These are phyloP conservation scores for Cecropterus lyciades DNA, from an alignment of 1,140 invertebrate species.

Conservation along the genomic window DNA sequence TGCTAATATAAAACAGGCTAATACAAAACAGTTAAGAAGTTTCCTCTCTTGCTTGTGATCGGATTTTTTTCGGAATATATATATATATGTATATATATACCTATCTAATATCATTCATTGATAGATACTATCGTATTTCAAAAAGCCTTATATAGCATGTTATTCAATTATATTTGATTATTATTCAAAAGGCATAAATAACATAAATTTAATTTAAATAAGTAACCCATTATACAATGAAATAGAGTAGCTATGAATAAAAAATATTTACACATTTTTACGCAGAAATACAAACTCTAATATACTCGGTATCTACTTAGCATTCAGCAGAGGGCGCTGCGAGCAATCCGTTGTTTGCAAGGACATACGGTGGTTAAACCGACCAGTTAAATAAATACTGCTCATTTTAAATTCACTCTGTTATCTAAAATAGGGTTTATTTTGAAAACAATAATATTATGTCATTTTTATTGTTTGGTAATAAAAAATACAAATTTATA, in stretches of 20 bases:
- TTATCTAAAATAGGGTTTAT: background rate
- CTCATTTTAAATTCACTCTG: slow-evolving; percentile 14
- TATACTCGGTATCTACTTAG: slow-evolving; percentile 1
- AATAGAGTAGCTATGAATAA: slow-evolving; percentile 14
- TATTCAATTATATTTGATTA: no score
- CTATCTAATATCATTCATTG: no score
- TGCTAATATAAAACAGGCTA: no score
- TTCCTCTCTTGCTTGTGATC: no score
- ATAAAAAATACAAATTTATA: no score
- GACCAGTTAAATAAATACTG: slow-evolving; percentile 22
- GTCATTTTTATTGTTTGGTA: background rate
- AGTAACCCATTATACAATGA: background rate
- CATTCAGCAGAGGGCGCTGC: slow-evolving; percentile 9
- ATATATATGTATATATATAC: no score
- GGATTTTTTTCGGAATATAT: no score
- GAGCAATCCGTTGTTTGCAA: slow-evolving; percentile 10
- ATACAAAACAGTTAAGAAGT: no score
- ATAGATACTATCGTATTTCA: no score
- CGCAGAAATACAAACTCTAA: background rate
- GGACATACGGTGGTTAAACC: slow-evolving; percentile 16
- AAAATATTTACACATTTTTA: background rate
- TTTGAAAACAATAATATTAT: slow-evolving; percentile 13
- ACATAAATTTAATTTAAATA: no score
- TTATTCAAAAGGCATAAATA: no score
- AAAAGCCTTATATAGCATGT: no score